phyloP scores from a whole-genome alignment of 1,140 invertebrate genomes.

The Himalopsyche phryganea region DNA sequence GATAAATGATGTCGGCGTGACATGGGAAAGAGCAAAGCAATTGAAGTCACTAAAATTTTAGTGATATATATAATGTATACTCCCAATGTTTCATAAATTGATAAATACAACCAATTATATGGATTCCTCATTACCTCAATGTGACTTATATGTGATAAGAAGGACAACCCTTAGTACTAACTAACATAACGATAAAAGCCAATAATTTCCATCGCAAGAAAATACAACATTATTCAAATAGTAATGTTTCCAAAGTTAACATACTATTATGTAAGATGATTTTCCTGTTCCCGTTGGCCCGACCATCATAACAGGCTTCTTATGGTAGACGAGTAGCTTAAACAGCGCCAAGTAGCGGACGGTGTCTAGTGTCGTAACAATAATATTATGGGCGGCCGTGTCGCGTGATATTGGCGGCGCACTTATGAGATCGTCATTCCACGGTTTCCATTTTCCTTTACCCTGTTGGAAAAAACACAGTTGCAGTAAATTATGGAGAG shows the following conservation, averaged over 20 bases:
- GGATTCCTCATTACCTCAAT: too few relatives aligned
- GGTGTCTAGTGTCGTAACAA: constrained; percentile 88
- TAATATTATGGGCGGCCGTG: constrained; percentile 89
- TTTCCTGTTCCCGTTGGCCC: constrained; percentile 93
- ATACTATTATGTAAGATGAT: constrained; percentile 74
- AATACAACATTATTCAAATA: neutral
- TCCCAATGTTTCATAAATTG: too few relatives aligned
- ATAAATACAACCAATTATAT: too few relatives aligned
- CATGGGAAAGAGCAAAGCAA: too few relatives aligned
- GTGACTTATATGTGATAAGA: too few relatives aligned
- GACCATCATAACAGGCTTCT: constrained; percentile 80
- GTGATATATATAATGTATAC: too few relatives aligned
- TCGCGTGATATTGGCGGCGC: constrained; percentile 82
- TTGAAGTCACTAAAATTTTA: too few relatives aligned
- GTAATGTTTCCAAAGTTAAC: constrained; percentile 15
- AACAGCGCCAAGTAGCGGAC: constrained; percentile 77
- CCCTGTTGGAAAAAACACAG: constrained; percentile 50
- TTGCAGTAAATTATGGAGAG: too few relatives aligned
- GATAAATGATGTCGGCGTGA: too few relatives aligned
- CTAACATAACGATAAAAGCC: too few relatives aligned
- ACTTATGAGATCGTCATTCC: constrained; percentile 79
- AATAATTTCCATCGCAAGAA: too few relatives aligned
- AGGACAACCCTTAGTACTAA: too few relatives aligned
- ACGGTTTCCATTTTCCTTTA: constrained; percentile 86
- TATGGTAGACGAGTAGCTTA: constrained; percentile 71